Percentiles rank a stretch among this genome's conserved stretches.
Conservation (phyloP, 2,113 vertebrate species). For the Uropsilus gracilis region DNA sequence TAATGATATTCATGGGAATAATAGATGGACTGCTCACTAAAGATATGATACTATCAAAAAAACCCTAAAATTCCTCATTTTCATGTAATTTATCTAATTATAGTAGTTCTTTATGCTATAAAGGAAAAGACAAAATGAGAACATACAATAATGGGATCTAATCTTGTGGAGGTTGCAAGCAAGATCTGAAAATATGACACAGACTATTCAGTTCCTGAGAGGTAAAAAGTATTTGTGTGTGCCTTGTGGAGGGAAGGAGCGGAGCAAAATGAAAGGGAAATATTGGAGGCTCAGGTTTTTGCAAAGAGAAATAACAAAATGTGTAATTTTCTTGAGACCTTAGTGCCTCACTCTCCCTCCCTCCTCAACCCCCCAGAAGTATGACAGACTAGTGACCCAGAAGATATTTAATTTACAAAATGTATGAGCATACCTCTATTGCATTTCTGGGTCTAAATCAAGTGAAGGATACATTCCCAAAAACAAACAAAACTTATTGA, state of each 20-base stretch:
- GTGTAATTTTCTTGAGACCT: background rate
- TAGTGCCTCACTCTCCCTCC: background rate
- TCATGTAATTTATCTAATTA: background rate
- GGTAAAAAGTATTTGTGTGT: background rate
- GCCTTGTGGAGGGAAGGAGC: rapidly evolving
- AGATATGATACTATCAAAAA: background rate
- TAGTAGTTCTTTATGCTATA: background rate
- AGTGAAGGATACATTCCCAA: background rate
- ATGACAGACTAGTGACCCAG: background rate
- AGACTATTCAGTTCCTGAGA: background rate
- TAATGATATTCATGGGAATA: background rate
- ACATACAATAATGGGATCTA: rapidly evolving
- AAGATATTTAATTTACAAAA: background rate
- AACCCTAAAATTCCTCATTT: background rate
- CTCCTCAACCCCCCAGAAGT: background rate
- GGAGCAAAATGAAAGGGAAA: background rate
- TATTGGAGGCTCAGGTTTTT: background rate
- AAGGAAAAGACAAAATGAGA: background rate
- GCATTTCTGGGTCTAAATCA: background rate
- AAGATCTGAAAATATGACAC: background rate
- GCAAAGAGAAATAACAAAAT: background rate
- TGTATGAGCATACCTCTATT: background rate
- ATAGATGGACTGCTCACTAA: background rate
- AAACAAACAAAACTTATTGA: background rate
- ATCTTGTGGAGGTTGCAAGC: background rate